Evolutionary conservation across 1,140 invertebrate genomes (phyloP).

Genomic region (Lucilia cuprina): DNA sequence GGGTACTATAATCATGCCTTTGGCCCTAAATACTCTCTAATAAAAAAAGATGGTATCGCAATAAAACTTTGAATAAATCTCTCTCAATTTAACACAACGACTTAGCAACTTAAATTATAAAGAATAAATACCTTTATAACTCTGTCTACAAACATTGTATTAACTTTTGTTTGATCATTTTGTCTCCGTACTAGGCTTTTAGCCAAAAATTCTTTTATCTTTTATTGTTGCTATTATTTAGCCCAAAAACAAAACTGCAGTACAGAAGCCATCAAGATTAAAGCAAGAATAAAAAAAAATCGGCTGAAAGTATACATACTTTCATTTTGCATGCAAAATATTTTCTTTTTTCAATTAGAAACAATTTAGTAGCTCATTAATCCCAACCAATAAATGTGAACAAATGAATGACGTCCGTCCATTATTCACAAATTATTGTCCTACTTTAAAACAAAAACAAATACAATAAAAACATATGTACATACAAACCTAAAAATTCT

Average conservation of each 20-base stretch:
- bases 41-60: no score
- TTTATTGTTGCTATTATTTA: background rate
- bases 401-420: background rate
- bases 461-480: background rate
- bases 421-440: background rate
- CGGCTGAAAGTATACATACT: no score
- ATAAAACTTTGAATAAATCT: no score
- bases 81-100: no score
- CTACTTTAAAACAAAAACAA: background rate
- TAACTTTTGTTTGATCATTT: background rate
- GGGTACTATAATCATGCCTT: no score
- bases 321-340: background rate
- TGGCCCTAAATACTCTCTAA: no score
- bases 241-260: background rate
- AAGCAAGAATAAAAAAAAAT: background rate
- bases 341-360: background rate
- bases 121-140: background rate
- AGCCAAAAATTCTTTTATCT: background rate
- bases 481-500: background rate
- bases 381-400: background rate
- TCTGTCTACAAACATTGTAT: background rate
- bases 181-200: background rate
- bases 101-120: no score
- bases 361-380: slow-evolving; percentile 11
- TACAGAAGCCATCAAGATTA: background rate